A percentile compares a stretch with the other conserved stretches of the same genome.
Evolutionary conservation across 2,113 vertebrate species (phyloP).

Genomic region (Xiphophorus couchianus): DNA sequence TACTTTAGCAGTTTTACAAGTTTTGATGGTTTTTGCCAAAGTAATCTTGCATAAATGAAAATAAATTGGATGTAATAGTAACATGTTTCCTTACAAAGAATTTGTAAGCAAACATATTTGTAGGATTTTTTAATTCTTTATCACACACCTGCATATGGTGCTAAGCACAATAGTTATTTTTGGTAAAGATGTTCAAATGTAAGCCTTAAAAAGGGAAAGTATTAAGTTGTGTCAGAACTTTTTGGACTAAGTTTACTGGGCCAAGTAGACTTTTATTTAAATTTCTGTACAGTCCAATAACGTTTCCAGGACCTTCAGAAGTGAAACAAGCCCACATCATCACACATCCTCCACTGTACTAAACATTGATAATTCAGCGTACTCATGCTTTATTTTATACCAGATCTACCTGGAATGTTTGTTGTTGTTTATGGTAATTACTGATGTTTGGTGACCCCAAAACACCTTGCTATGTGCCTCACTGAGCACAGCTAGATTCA

Average conservation of each 20-base stretch:
- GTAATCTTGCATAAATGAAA: neutral
- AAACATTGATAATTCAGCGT: no score
- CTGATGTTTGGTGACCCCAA: no score
- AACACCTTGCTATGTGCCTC: no score
- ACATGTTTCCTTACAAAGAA: neutral
- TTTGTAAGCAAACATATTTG: neutral
- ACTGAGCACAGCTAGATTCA: no score
- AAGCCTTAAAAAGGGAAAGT: no score
- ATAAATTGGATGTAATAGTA: neutral
- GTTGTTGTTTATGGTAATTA: no score
- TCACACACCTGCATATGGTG: neutral
- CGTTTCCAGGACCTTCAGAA: no score
- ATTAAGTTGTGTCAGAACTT: neutral
- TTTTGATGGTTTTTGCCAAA: neutral
- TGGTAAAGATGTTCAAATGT: neutral
- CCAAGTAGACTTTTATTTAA: no score
- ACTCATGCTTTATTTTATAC: no score
- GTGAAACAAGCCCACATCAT: neutral
- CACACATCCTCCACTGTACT: neutral
- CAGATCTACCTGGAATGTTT: no score
- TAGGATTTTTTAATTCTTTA: neutral
- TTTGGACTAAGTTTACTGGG: no score
- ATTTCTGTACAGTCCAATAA: no score
- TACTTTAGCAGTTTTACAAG: neutral
- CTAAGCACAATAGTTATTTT: neutral